Base-by-base conservation (phyloP, 2,113 vertebrate species). In the Bombycilla garrulus region DNA sequence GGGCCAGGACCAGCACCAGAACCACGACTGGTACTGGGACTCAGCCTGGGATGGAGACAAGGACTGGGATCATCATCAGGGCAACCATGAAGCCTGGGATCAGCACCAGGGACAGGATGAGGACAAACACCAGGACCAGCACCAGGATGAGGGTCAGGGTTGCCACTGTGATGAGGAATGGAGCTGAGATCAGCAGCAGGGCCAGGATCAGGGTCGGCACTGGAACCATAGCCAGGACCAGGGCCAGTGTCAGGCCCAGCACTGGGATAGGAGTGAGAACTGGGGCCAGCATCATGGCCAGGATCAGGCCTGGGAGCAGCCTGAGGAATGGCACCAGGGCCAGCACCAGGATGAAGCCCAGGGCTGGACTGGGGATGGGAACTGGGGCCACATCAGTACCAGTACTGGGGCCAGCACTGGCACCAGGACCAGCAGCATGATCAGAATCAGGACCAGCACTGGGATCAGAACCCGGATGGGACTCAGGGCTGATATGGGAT, bases 231-330 rank as follows among this genome's bases (percentile, higher is more conserved):
- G 38, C 10, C 12, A 26, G 53, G 35, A 29, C 31, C 13, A 58
- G 36, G 26, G 22, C 31, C 45, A 45, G 33, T 19, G 33, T 28
- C 12, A 35, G 44, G 40, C 57, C 9, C 26, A 50, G 54, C 12
- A 16, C 7, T 19, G 14, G n/a, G 47, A 79, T 4, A 12, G 7
- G 28, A 28, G 23, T 0, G 0, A 40, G 44, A 18, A 18, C 20
- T 33, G 26, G 66, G 23, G 6, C 4, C 53, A 53, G 26, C 29
- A 54, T 15, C 48, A 20, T 3, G 29, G 40, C 5, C 23, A 56
- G 69, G 50, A 70, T 40, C 15, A 70, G 64, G 28, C 54, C 54
- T 44, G 26, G 53, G 9, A 50, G 10, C 26, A 36, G 5, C 4
- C 5, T 24, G 23, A 42, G 51, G 16, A 50, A 14, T 9, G 16